Conservation (phyloP, 2,797 vertebrate species). For the Orestias chungarensis region DNA sequence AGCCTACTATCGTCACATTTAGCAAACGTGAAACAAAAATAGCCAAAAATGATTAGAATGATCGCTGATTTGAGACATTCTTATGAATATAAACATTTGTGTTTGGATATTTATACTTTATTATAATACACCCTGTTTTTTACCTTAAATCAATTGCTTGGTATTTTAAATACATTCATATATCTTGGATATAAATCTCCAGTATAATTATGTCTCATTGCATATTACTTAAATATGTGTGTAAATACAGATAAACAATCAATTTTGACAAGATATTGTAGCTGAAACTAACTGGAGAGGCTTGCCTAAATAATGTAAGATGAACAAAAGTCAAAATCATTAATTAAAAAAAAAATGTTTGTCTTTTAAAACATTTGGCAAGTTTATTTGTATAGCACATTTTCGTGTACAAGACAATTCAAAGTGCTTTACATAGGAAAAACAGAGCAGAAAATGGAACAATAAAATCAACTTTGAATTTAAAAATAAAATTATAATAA, state of each 20-base stretch:
- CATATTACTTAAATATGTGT: background rate
- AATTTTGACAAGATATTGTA: background rate
- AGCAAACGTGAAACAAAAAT: no score
- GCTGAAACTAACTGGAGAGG: background rate
- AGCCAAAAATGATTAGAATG: no score
- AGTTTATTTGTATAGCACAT: no score
- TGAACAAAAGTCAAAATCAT: background rate
- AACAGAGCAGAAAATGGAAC: no score
- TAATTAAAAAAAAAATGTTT: background rate
- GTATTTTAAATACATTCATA: background rate
- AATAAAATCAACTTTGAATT: no score
- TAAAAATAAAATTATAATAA: no score
- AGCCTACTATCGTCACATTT: background rate
- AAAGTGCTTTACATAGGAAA: no score
- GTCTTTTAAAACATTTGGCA: background rate
- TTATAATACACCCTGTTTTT: background rate
- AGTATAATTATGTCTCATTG: background rate
- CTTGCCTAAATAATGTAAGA: background rate
- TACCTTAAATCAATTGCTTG: background rate
- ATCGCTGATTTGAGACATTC: no score
- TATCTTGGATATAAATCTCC: background rate
- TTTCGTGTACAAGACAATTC: no score
- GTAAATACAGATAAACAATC: background rate
- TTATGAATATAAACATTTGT: background rate
- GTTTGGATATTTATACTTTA: background rate